Evolutionary conservation across 2,888 invertebrate genomes (phyloP).

Genomic region (Dromius quadrimaculatus): DNA sequence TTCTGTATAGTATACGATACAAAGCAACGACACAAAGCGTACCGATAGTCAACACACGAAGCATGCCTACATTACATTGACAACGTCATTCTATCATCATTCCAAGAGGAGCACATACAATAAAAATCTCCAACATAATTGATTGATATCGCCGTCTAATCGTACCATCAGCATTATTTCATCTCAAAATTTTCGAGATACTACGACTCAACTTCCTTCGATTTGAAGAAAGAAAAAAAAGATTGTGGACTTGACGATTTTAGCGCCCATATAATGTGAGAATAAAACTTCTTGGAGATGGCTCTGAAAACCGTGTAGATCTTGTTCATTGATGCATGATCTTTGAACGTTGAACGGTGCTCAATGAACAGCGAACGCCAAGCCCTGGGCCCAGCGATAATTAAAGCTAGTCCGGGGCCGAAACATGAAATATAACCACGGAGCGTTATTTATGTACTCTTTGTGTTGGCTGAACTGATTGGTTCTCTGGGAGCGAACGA

Average conservation of each 20-base stretch:
- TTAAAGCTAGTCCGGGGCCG: slow-evolving; percentile 39
- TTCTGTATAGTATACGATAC: too few relatives aligned
- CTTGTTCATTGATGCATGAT: slow-evolving; percentile 5
- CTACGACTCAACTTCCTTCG: not conserved
- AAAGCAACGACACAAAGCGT: not conserved
- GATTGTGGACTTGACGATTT: not conserved
- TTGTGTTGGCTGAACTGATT: slow-evolving; percentile 42
- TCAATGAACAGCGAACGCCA: not conserved
- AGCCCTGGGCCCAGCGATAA: slow-evolving; percentile 30
- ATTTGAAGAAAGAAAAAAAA: not conserved
- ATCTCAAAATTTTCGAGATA: not conserved
- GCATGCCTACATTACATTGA: slow-evolving; percentile 1
- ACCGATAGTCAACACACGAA: not conserved
- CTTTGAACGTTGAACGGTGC: slow-evolving; percentile 6
- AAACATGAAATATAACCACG: slow-evolving; percentile 36
- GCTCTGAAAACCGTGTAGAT: not conserved
- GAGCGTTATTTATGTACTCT: slow-evolving; percentile 44
- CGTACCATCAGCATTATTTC: not conserved
- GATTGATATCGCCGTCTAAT: slow-evolving; percentile 7
- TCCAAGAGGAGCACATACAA: not conserved
- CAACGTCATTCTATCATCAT: slow-evolving; percentile 8
- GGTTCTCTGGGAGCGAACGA: slow-evolving; percentile 30
- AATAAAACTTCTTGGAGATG: slow-evolving; percentile 1
- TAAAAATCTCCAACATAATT: not conserved
- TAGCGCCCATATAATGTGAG: slow-evolving; percentile 2